A percentile compares a stretch with the other conserved stretches of the same genome.
These are phyloP conservation scores for Oceanodroma tethys DNA, from an alignment of 2,113 vertebrate genomes.

Conservation along the genomic window DNA sequence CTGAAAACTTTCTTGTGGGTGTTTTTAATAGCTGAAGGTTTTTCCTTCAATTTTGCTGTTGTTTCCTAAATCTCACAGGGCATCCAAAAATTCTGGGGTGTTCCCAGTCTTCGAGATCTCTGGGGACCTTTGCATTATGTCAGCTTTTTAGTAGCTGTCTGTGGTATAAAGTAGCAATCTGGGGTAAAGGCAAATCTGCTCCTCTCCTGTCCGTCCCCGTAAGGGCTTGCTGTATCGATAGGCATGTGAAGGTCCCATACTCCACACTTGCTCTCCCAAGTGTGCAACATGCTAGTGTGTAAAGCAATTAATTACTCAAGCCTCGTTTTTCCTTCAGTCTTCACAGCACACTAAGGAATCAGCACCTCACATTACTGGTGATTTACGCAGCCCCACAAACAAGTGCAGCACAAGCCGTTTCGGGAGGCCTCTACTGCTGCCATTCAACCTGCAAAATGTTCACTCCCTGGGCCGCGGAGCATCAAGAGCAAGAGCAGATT, in stretches of 20 bases:
- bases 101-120: not conserved
- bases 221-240: fast-evolving
- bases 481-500: not conserved
- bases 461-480: fast-evolving
- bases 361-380: not conserved
- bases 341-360: not conserved
- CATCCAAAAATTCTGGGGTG: not conserved
- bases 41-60: not conserved
- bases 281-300: not conserved
- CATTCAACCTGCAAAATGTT: not conserved
- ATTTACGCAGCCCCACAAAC: not conserved
- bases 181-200: not conserved
- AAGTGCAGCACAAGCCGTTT: not conserved
- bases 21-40: not conserved
- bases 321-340: not conserved
- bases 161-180: not conserved
- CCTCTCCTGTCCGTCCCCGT: not conserved
- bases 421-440: not conserved
- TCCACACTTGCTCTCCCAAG: not conserved
- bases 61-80: not conserved
- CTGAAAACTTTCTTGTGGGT: not conserved
- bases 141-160: not conserved
- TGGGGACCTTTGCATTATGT: not conserved
- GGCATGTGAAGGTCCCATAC: not conserved
- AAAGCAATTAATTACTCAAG: not conserved